Conservation (phyloP, 92 coral and sea anemone genomes). For the Diadumene lineata region DNA sequence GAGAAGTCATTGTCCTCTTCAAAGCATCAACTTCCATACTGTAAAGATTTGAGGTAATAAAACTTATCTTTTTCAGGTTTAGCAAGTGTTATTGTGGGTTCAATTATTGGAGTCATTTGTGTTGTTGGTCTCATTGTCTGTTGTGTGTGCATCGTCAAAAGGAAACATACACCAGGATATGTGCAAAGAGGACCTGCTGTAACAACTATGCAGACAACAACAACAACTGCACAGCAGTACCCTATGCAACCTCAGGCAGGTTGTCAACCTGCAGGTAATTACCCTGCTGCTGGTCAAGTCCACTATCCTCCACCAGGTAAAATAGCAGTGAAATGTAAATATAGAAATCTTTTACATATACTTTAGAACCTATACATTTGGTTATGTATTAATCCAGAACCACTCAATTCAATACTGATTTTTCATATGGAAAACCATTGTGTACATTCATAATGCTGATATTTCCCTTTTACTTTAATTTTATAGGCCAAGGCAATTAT, state of each 20-base stretch:
- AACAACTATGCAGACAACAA: not conserved
- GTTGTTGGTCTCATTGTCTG: constrained; percentile 2
- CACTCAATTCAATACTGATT: no score
- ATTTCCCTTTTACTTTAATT: no score
- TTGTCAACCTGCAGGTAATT: not conserved
- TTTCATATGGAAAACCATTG: no score
- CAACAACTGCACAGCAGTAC: constrained; percentile 3
- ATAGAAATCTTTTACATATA: no score
- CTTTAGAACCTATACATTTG: no score
- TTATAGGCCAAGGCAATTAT: no score
- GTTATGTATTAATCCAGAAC: no score
- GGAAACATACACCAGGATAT: not conserved
- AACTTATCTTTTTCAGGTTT: not conserved
- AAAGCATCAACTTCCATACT: no score
- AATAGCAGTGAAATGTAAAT: no score
- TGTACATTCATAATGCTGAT: no score
- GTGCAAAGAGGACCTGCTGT: not conserved
- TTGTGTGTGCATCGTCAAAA: not conserved
- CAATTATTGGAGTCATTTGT: not conserved
- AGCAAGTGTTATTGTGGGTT: constrained; percentile 13
- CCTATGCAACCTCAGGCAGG: not conserved
- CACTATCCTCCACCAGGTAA: not conserved
- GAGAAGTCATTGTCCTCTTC: no score
- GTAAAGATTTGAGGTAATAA: no score
- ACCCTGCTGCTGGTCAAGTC: not conserved